Evolutionary conservation across 64 coral and sea anemone species (phyloP), one percentile per base, ranked within the genome.

Genomic region (Porites australiensis): DNA sequence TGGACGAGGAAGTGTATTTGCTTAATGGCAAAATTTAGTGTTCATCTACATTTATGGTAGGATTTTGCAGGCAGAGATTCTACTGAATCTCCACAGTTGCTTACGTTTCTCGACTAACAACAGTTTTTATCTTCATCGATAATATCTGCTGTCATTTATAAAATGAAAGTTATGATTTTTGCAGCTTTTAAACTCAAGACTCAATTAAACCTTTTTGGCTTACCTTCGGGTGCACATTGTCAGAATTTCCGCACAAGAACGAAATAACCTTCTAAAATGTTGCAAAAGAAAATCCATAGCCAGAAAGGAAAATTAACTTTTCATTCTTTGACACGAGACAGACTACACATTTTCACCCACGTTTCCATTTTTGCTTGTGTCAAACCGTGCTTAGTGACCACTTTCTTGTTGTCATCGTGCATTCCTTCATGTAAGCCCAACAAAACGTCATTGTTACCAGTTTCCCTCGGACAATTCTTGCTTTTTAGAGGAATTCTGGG

Each of bases 361-460:
- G 76, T 79, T 2, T 50, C 6, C 12, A 8, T 13, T 79, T 79
- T 79, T 13, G 4, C 76, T 20, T 81, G 27, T 37, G 27, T 37
- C 27, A 37, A 37, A 37, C 27, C 27, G 1, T 72, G 70, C 73
- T 50, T 18, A 52, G 15, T 37, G 27, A 37, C 1, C 1, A 37
- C 0, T 74, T 87, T 90, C 69, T 81, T 81, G 53, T 61, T 77
- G 13, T 22, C 5, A 13, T 62, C 52, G 12, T 37, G 3, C 20
- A 23, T 49, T 2, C 3, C 2, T 18, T 49, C 16, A 48, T 82
- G 60, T 82, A 82, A 48, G 19, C 45, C 18, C 43, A 48, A 18
- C 10, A 43, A 82, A 82, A 82, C 6, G 48, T 64, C 27, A 16
- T 82, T 20, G 37, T 66, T 18, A 64, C 79, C 79, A 82, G 79